Conservation (phyloP, 2,888 invertebrate species). For the Napeogenes sylphis region DNA sequence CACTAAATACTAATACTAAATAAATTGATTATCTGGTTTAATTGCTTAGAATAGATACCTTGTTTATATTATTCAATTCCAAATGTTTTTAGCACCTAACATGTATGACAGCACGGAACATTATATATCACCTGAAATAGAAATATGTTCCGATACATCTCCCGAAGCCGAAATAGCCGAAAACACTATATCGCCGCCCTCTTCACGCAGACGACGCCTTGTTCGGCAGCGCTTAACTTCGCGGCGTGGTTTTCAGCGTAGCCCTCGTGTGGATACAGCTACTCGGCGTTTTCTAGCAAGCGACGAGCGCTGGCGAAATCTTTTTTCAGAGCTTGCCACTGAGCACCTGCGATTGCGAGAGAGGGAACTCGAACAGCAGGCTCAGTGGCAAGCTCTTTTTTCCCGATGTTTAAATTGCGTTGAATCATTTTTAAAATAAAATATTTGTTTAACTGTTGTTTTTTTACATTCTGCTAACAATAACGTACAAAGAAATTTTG, state of each 20-base stretch:
- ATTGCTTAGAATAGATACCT: too few relatives aligned
- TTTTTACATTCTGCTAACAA: too few relatives aligned
- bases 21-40: too few relatives aligned
- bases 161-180: too few relatives aligned
- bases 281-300: background rate
- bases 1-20: too few relatives aligned
- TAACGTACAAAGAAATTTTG: too few relatives aligned
- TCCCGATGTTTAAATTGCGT: background rate
- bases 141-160: too few relatives aligned
- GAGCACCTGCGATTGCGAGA: slow-evolving; percentile 2
- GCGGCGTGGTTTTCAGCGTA: background rate
- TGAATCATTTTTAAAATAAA: background rate
- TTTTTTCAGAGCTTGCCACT: background rate
- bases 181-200: too few relatives aligned
- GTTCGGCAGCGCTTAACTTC: background rate
- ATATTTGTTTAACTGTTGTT: background rate
- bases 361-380: background rate
- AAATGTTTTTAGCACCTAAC: too few relatives aligned
- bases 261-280: background rate
- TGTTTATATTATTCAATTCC: too few relatives aligned
- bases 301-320: background rate
- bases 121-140: too few relatives aligned
- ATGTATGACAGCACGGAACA: too few relatives aligned
- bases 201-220: background rate
- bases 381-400: background rate